Evolutionary conservation across 2,113 vertebrate genomes (phyloP), one percentile per base, ranked within the genome.

Genomic region (Ameiurus melas): DNA sequence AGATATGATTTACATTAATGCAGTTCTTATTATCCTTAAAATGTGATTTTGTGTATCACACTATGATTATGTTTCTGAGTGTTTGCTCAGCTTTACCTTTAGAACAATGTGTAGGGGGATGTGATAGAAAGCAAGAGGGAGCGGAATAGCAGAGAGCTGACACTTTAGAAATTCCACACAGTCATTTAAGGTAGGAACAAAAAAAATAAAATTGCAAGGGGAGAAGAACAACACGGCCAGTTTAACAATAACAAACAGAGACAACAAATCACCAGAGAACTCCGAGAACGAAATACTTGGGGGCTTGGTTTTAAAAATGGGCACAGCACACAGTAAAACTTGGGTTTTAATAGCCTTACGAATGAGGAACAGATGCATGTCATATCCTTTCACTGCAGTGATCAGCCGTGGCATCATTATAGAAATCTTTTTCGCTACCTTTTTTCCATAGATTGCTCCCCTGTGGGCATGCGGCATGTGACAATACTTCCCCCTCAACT

Each of bases 211-310:
- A 80, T 14, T 83, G 33, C 4, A 27, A 83, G 5, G 57, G 33
- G 57, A 83, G 80, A 62, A 43, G 57, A 43, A 83, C 33, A 39
- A 62, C 57, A 39, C 80, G 13, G 80, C 0, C 20, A 20, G 33
- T 83, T 83, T 27, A 83, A 62, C n/a, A 43, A 27, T 36, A 83
- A 62, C 57, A 62, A 83, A 83, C 57, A 62, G 33, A 83, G 33
- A n/a, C 57, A 83, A 36, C 79, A 16, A 43, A 39, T 20, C 20
- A 33, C 51, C n/a, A 20, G 19, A 60, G 30, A 60, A 62, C 33
- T 14, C 58, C 0, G 4, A 81, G 12, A 62, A 20, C 27, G 33
- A 60, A 62, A 14, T 43, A 39, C 36, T 43, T 12, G 3, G 22
- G 57, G 80, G 80, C 57, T 83, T 62, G 57, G 27, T 27, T 79